These are phyloP conservation scores for Otolemur garnettii DNA, from an alignment of 2,113 vertebrate genomes.

Conservation along the genomic window DNA sequence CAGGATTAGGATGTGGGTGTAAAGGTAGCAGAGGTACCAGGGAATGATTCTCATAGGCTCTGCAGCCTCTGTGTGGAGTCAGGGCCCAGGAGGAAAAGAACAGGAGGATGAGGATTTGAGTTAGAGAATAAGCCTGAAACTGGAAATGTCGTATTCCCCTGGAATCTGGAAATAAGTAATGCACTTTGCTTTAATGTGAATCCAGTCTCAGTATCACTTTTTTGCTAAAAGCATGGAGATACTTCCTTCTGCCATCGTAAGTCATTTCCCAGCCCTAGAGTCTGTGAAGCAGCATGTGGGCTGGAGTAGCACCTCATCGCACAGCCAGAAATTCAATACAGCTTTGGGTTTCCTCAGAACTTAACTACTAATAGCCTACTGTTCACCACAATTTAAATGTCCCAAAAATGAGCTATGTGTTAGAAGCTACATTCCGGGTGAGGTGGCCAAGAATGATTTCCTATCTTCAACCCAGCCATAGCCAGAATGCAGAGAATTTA, in stretches of 20 bases:
- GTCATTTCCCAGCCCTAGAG: not conserved
- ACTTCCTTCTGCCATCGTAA: not conserved
- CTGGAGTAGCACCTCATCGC: not conserved
- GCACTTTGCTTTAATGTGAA: not conserved
- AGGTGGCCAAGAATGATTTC: too few relatives aligned
- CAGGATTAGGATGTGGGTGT: not conserved
- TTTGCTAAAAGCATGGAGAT: not conserved
- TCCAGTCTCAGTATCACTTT: not conserved
- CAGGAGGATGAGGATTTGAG: not conserved
- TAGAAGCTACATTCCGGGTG: too few relatives aligned
- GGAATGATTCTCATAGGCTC: not conserved
- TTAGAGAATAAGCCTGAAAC: not conserved
- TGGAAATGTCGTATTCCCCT: not conserved
- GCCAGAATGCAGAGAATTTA: too few relatives aligned
- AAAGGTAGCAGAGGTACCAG: not conserved
- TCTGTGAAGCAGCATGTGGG: not conserved
- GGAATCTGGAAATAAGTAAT: not conserved
- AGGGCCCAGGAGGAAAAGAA: not conserved
- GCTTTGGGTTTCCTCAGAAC: too few relatives aligned
- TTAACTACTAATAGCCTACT: too few relatives aligned
- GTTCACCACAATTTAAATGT: too few relatives aligned
- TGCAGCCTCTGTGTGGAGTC: not conserved
- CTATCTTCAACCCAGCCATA: too few relatives aligned
- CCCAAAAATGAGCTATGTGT: too few relatives aligned
- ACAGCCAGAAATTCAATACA: too few relatives aligned